Evolutionary conservation across 2,888 invertebrate genomes (phyloP).

Genomic region (Tachina grossa): DNA sequence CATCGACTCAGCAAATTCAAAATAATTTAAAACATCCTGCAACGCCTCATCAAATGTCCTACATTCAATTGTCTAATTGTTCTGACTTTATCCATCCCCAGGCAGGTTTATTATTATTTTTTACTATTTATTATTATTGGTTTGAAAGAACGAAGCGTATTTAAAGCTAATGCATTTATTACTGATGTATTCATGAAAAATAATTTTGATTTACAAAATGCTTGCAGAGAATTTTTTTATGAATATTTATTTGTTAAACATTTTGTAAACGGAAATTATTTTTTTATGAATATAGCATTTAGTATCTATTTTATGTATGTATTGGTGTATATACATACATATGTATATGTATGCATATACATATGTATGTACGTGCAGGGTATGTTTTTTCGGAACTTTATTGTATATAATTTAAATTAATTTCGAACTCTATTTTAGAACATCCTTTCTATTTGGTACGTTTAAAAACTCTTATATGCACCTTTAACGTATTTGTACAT

Average conservation of each 20-base stretch:
- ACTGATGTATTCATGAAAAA: too few species aligned
- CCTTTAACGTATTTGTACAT: slow-evolving; percentile 33
- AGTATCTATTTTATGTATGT: background rate
- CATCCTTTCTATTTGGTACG: slow-evolving; percentile 26
- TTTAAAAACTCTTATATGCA: slow-evolving; percentile 54
- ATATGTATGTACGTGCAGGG: background rate
- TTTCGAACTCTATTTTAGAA: background rate
- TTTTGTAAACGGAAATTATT: too few species aligned
- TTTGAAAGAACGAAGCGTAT: background rate
- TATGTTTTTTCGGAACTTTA: slow-evolving; percentile 10
- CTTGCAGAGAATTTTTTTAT: too few species aligned
- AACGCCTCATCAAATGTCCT: slow-evolving; percentile 61
- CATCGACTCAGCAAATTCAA: slow-evolving; percentile 70
- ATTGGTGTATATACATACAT: background rate
- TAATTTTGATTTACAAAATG: too few species aligned
- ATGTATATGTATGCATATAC: background rate
- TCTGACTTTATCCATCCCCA: slow-evolving; percentile 74
- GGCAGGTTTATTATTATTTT: slow-evolving; percentile 77
- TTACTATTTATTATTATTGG: slow-evolving; percentile 58
- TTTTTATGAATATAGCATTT: too few species aligned
- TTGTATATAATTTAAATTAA: background rate
- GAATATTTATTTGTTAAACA: too few species aligned
- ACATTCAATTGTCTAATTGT: slow-evolving; percentile 72
- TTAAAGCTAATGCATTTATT: too few species aligned
- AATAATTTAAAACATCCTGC: slow-evolving; percentile 52